These are phyloP conservation scores for Poeciliopsis paucimaculata DNA, from an alignment of 2,797 vertebrate genomes.

Conservation along the genomic window DNA sequence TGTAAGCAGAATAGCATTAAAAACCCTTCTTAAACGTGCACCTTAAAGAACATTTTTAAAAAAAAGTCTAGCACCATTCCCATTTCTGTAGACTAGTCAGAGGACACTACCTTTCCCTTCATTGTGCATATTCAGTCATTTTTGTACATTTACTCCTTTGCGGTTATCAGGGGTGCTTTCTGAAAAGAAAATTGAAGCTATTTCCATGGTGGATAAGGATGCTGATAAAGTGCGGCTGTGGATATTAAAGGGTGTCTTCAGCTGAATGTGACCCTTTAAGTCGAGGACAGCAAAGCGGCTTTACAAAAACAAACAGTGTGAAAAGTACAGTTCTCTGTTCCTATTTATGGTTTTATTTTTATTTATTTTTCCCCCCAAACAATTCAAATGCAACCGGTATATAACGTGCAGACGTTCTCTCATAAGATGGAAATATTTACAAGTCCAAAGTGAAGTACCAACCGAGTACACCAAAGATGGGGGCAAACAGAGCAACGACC, in stretches of 20 bases:
- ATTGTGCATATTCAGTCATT: constrained; percentile 21
- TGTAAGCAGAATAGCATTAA: neutral
- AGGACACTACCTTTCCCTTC: neutral
- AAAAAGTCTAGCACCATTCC: neutral
- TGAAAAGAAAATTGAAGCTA: constrained; percentile 35
- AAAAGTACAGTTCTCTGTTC: constrained; percentile 9
- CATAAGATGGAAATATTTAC: constrained; percentile 53
- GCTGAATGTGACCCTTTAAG: constrained; percentile 22
- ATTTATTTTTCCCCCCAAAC: neutral
- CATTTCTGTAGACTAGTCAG: neutral
- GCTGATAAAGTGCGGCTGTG: constrained; percentile 32
- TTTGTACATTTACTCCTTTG: constrained; percentile 16
- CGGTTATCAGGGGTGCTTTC: constrained; percentile 31
- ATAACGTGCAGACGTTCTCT: constrained; percentile 25
- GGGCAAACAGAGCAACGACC: constrained; percentile 37
- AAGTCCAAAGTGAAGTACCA: constrained; percentile 29
- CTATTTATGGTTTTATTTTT: neutral
- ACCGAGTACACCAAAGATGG: constrained; percentile 13
- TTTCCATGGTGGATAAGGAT: constrained; percentile 43
- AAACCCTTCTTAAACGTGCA: neutral
- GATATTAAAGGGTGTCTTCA: constrained; percentile 36
- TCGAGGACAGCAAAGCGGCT: constrained; percentile 16
- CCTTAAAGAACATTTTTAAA: neutral
- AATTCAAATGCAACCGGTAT: constrained; percentile 29
- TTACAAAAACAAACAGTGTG: constrained; percentile 30